Evolutionary conservation across 2,888 invertebrate species (phyloP), one percentile per base, ranked within the genome.

Genomic region (Nomada fabriciana): DNA sequence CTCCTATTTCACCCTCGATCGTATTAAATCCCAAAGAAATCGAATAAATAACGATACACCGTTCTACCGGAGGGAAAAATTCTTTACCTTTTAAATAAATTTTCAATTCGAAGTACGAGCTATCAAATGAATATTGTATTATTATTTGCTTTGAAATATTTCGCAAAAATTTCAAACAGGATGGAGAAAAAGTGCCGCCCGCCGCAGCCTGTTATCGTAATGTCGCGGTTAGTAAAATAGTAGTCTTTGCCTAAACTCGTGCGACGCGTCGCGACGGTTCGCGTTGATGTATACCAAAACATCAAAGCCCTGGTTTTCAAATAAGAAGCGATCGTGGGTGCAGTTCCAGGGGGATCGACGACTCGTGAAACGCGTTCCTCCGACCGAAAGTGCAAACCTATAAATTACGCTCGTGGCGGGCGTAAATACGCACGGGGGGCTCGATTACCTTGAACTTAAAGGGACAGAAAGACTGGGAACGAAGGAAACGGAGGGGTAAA

Each of bases 361-460:
- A 60, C 76, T 82, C 60, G 81, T 50, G 70, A 70, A 59, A 59
- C 63, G 71, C 61, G 76, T 59, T 25, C 36, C 71, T 61, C 55
- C 61, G 52, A 10, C 67, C 73, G 69, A 80, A 85, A 85, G 61
- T 60, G 68, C 71, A 76, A 57, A 61, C 79, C 78, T 20, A 85
- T 88, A 83, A 88, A 83, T 87, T 88, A 73, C 64, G 29, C 50
- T 36, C 36, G 57, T 36, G 71, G 50, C 59, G 63, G 68, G 80
- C 71, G 87, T 87, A 84, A 87, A 87, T 87, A 86, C 80, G 36
- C 80, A 57, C 50, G 47, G 11, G n/a, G 18, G 29, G 60, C 76
- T 67, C 88, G 85, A 88, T 88, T 85, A 88, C 88, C 85, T 88
- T 86, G 85, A 88, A 88, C 86, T 86, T 85, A 80, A 65, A 79